Base-by-base conservation (phyloP, 2,888 invertebrate genomes). In the Acleris holmiana region DNA sequence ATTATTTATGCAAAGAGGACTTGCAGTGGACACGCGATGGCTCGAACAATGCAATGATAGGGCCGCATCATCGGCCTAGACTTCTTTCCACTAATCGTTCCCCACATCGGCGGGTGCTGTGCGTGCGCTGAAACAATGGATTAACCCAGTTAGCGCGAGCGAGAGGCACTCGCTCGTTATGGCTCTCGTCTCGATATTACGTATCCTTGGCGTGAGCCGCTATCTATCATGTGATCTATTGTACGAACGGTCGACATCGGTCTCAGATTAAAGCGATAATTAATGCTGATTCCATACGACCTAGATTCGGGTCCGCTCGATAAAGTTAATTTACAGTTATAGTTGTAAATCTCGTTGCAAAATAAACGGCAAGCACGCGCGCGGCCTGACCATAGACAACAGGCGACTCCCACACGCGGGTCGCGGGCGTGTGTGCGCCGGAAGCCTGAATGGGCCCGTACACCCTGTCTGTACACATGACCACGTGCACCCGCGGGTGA, bases 211-310 rank as follows among this genome's bases (percentile, higher is more conserved):
- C 86, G 84, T 85, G 85, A 80, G 80, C 80, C 78, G 83, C 79
- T 89, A 91, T 89, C 90, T 89, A 89, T 89, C 89, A 90, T 89
- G 91, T 91, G 91, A 91, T 91, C 91, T 91, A 91, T 91, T 91
- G 91, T 91, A 86, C 84, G 82, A 81, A 83, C 80, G 83, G 78
- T 83, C 89, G 84, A 87, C 88, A 88, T 88, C 88, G 89, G 85
- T 88, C 86, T 86, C 82, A 91, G 91, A 91, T 91, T 91, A 89
- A 84, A 89, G 85, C 88, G 88, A 91, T 91, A 91, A 91, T 91
- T 91, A 91, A 91, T 91, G 91, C 89, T 91, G 91, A 92, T 91
- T 91, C 90, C 92, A 91, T 91, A 91, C 91, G 91, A 91, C 91
- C 91, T 89, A 91, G 86, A 86, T 91, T 87, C 84, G 84, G 86